Percentiles rank a stretch among this genome's conserved stretches.
These are phyloP conservation scores for Coleophora flavipennella DNA, from an alignment of 2,888 invertebrate species.

Conservation along the genomic window DNA sequence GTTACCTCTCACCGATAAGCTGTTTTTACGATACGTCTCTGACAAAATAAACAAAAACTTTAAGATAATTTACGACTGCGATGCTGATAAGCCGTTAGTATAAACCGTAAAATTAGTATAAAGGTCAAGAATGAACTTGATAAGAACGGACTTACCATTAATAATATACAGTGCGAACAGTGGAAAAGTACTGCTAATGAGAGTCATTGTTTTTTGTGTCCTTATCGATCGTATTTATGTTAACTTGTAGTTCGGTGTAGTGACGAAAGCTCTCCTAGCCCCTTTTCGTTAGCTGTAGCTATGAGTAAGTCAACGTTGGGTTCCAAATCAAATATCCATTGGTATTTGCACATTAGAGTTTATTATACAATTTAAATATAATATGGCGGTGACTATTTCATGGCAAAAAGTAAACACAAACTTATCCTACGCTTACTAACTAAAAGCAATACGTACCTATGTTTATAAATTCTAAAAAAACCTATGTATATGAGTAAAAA, in stretches of 20 bases:
- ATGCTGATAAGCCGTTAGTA: not conserved
- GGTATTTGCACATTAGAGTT: not conserved
- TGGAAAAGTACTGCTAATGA: not conserved
- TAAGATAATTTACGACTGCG: not conserved
- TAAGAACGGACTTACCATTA: not conserved
- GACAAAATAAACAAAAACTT: not conserved
- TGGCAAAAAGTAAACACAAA: not conserved
- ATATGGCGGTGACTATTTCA: not conserved
- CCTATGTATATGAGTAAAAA: no score
- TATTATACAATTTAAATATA: not conserved
- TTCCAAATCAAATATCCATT: not conserved
- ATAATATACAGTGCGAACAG: not conserved
- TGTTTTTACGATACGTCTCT: not conserved
- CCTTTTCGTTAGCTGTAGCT: not conserved
- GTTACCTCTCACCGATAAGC: not conserved
- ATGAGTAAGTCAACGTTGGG: not conserved
- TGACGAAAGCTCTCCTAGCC: not conserved
- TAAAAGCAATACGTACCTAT: not conserved
- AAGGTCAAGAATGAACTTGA: not conserved
- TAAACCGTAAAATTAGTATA: not conserved
- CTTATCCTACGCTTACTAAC: not conserved
- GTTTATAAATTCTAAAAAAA: no score
- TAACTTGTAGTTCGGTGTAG: not conserved
- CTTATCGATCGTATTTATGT: not conserved
- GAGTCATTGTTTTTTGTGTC: not conserved